Evolutionary conservation across 2,113 vertebrate genomes (phyloP).

Genomic region (Pterocles gutturalis): DNA sequence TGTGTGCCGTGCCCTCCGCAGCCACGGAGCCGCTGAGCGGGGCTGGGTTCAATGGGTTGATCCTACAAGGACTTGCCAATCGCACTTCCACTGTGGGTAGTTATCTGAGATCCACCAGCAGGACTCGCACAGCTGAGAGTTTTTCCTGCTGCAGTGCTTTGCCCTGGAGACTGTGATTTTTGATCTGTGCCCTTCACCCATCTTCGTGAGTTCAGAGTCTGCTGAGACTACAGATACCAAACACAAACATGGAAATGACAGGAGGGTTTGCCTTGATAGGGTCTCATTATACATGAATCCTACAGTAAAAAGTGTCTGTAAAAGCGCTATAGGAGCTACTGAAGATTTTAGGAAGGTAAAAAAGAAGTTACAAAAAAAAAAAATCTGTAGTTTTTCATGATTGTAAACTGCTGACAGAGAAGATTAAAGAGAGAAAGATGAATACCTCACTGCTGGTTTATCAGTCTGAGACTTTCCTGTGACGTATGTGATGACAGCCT

Average conservation of each 20-base stretch:
- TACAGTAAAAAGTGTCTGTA: neutral
- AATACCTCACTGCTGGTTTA: neutral
- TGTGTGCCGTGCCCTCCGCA: too few species aligned
- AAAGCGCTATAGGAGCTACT: neutral
- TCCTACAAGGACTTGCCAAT: fast-evolving
- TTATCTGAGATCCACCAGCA: fast-evolving
- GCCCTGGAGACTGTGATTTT: neutral
- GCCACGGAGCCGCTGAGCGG: too few species aligned
- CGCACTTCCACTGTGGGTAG: fast-evolving
- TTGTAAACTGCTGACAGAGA: neutral
- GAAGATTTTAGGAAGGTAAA: neutral
- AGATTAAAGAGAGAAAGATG: neutral
- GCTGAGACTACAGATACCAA: neutral
- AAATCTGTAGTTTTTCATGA: neutral
- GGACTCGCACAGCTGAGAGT: neutral
- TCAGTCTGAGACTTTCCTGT: neutral
- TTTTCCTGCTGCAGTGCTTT: neutral
- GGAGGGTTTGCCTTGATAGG: neutral
- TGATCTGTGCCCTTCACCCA: neutral
- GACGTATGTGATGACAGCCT: neutral
- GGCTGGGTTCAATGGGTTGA: fast-evolving
- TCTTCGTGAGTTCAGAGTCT: neutral
- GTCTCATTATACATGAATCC: neutral
- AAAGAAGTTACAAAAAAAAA: neutral
- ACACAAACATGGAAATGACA: neutral